phyloP scores from a whole-genome alignment of 2,888 invertebrate genomes.

The Melanostoma scalare region DNA sequence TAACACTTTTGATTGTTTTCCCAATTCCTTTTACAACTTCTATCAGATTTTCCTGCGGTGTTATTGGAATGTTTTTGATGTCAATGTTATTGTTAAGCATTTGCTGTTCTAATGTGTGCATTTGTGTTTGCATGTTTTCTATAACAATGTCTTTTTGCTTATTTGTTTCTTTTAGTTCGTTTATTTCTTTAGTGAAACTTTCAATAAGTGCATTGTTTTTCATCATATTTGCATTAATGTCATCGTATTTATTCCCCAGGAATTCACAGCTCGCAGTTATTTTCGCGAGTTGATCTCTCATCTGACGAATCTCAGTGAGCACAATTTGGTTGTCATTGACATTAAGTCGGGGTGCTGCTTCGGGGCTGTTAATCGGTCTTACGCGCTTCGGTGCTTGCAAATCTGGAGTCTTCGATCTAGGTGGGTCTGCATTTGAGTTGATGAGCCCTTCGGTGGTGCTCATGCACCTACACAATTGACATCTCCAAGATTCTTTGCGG shows the following conservation, averaged over 20 bases:
- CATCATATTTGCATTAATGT: conserved; percentile 7
- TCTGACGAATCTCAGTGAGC: neutral
- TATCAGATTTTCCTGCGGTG: conserved; percentile 30
- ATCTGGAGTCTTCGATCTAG: no score
- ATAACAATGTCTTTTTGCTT: conserved; percentile 25
- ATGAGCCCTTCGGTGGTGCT: neutral
- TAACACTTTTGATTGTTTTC: conserved; percentile 14
- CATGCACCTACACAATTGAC: neutral
- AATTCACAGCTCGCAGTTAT: conserved; percentile 19
- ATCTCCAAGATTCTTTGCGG: neutral
- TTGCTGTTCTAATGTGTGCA: conserved; percentile 35
- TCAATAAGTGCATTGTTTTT: conserved; percentile 17
- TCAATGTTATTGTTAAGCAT: conserved; percentile 33
- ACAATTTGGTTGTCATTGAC: neutral
- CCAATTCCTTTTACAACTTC: conserved; percentile 24
- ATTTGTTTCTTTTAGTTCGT: conserved; percentile 22
- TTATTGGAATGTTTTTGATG: conserved; percentile 22
- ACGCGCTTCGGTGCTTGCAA: no score
- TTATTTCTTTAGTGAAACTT: conserved; percentile 10
- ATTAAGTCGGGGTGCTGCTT: neutral
- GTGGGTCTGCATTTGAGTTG: no score
- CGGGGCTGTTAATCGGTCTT: neutral
- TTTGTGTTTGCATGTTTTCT: conserved; percentile 40
- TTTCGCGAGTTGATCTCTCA: neutral
- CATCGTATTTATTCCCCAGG: conserved; percentile 8